Evolutionary conservation across 2,113 vertebrate genomes (phyloP).

Genomic region (Sphyrna mokarran): DNA sequence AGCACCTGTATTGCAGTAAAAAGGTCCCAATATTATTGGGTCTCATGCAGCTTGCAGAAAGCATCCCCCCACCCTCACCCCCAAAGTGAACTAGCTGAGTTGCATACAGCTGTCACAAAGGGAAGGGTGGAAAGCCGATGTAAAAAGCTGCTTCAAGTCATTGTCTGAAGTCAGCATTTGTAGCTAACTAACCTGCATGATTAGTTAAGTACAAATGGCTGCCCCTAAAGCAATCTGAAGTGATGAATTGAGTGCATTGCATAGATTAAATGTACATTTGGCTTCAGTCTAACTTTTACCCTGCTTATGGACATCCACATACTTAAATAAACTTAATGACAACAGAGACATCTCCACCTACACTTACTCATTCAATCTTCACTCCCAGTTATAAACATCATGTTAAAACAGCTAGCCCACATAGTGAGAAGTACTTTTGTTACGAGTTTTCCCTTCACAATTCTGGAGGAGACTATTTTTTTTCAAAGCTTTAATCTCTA

Average conservation of each 20-base stretch:
- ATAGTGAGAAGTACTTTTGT: not conserved
- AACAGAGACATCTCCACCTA: not conserved
- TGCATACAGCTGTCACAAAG: not conserved
- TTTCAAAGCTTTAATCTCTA: not conserved
- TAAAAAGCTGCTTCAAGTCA: not conserved
- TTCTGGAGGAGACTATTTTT: not conserved
- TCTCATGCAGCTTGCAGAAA: not conserved
- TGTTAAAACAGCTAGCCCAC: not conserved
- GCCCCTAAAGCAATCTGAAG: not conserved
- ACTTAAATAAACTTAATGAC: not conserved
- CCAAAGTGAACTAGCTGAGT: not conserved
- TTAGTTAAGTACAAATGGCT: not conserved
- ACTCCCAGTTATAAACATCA: not conserved
- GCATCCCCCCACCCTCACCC: not conserved
- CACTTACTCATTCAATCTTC: conserved; percentile 11
- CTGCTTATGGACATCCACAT: not conserved
- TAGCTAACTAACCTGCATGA: not conserved
- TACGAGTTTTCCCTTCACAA: not conserved
- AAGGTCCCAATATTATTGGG: not conserved
- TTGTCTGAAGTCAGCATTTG: not conserved
- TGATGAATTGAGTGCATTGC: not conserved
- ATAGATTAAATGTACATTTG: not conserved
- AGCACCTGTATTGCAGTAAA: not conserved
- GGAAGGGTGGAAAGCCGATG: not conserved
- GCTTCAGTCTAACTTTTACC: not conserved